Conservation (phyloP, 1,140 invertebrate species). For the Drusus annulatus region DNA sequence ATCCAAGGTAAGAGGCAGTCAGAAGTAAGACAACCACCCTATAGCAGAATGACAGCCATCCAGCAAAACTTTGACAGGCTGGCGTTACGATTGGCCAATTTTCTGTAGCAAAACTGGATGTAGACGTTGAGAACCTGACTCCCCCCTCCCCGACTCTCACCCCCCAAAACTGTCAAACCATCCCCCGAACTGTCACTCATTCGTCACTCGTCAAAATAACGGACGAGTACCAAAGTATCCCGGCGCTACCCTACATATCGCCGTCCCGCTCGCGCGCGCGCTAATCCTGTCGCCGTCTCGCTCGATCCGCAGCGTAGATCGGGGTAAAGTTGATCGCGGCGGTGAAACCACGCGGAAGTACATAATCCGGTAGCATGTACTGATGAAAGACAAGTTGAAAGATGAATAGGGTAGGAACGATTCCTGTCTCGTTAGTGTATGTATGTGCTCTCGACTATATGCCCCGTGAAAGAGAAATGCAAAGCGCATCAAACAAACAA, state of each 20-base stretch:
- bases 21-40: slow-evolving; percentile 32
- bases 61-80: slow-evolving; percentile 32
- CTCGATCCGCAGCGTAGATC: background rate
- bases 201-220: slow-evolving; percentile 58
- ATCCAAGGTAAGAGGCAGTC: background rate
- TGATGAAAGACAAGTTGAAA: slow-evolving; percentile 51
- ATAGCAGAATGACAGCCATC: slow-evolving; percentile 34
- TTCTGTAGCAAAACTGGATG: slow-evolving; percentile 31
- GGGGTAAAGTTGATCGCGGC: slow-evolving; percentile 37
- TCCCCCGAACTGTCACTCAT: slow-evolving; percentile 57
- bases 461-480: background rate
- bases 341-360: slow-evolving; percentile 52
- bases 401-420: slow-evolving; percentile 43
- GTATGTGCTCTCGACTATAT: background rate
- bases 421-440: slow-evolving; percentile 39
- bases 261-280: background rate
- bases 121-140: slow-evolving; percentile 39
- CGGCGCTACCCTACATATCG: background rate
- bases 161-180: slow-evolving; percentile 39
- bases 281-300: background rate
- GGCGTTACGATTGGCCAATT: slow-evolving; percentile 37
- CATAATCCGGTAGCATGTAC: slow-evolving; percentile 48
- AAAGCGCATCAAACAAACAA: background rate
- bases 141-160: background rate
- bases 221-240: slow-evolving; percentile 34